phyloP scores from a whole-genome alignment of 2,113 vertebrate species.

The Circaetus cinerascens region DNA sequence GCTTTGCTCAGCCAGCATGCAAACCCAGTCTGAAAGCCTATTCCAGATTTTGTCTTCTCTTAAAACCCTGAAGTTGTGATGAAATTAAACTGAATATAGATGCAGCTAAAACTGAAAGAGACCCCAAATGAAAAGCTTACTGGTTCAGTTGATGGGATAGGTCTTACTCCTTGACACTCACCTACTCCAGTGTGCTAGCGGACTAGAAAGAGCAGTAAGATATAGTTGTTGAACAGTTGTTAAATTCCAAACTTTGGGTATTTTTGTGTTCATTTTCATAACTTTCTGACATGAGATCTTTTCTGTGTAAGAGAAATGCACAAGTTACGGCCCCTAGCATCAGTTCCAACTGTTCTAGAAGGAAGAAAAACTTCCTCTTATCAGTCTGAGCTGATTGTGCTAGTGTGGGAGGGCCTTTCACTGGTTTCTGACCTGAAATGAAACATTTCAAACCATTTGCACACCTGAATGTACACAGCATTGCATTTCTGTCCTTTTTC shows the following conservation, averaged over 20 bases:
- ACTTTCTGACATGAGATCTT: fast-evolving
- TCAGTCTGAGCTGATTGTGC: not conserved
- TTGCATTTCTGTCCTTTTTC: not conserved
- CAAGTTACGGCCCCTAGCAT: not conserved
- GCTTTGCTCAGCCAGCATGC: not conserved
- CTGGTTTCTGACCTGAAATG: not conserved
- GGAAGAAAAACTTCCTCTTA: not conserved
- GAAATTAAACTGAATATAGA: not conserved
- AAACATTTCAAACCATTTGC: not conserved
- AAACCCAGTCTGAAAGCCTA: not conserved
- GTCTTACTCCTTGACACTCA: not conserved
- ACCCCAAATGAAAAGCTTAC: not conserved
- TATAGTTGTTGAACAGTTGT: not conserved
- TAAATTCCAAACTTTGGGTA: not conserved
- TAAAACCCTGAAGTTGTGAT: not conserved
- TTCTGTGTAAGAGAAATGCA: not conserved
- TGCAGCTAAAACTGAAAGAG: not conserved
- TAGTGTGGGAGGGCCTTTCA: not conserved
- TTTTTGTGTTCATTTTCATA: not conserved
- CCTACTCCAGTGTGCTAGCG: not conserved
- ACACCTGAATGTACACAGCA: not conserved
- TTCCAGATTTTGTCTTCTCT: not conserved
- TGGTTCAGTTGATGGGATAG: not conserved
- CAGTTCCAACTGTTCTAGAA: not conserved
- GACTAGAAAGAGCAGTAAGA: not conserved